Percentiles rank a stretch among this genome's conserved stretches.
phyloP scores from a whole-genome alignment of 35 echinoderm and acorn worm genomes.

The Heliocidaris erythrogramma region DNA sequence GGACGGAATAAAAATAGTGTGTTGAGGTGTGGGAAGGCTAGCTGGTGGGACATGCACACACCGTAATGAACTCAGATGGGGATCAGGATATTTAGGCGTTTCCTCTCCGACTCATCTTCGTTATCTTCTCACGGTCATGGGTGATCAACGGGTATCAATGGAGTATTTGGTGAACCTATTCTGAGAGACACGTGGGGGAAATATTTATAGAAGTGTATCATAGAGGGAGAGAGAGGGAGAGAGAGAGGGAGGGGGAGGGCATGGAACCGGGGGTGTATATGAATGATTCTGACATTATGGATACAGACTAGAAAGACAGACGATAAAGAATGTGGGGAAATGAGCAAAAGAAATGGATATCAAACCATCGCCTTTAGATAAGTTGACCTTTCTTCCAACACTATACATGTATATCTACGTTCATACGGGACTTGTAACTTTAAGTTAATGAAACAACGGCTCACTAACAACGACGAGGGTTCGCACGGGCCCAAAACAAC shows the following conservation, averaged over 20 bases:
- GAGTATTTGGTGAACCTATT: not conserved
- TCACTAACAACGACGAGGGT: no score
- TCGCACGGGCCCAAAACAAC: no score
- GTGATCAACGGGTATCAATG: not conserved
- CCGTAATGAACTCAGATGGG: not conserved
- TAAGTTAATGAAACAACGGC: no score
- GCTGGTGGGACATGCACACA: not conserved
- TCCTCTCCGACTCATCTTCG: slow-evolving; percentile 7
- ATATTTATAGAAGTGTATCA: not conserved
- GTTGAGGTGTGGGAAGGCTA: not conserved
- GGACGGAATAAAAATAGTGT: not conserved
- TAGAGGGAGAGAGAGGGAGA: not conserved
- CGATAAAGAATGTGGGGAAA: no score
- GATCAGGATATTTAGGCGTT: slow-evolving; percentile 22
- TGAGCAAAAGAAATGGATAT: no score
- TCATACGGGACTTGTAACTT: no score
- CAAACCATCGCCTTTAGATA: no score
- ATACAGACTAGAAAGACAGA: no score
- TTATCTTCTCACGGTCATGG: slow-evolving; percentile 21
- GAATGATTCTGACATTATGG: no score
- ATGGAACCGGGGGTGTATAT: not conserved
- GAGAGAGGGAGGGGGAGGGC: not conserved
- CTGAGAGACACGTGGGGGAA: not conserved
- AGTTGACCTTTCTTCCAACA: no score
- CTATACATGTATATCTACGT: no score